Base-by-base conservation (phyloP, 2,113 vertebrate genomes). In the Protomyctophum bolini region DNA sequence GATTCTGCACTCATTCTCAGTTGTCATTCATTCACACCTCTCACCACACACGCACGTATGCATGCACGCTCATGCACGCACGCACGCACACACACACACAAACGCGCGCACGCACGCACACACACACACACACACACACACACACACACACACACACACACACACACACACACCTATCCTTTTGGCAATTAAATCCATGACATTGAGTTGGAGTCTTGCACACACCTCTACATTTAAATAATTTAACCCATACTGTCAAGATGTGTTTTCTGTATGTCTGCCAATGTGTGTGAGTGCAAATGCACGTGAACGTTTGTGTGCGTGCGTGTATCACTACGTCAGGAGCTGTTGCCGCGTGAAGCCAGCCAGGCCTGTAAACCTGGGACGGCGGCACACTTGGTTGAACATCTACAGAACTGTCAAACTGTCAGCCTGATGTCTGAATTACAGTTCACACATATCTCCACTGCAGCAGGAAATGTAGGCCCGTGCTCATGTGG, bases 391-490 rank as follows among this genome's bases (percentile, higher is more conserved):
- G 71, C 79, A 84, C 80, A 87, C 78, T 84, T 81, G 84, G 82
- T 69, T 86, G 83, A 89, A 65, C 83, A 79, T 72, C 66, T 73
- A 56, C 21, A 10, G 63, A 59, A 72, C 77, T 75, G 79, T 77
- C 80, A 77, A 75, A 72, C 83, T 86, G 83, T 88, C 88, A 83
- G 62, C 69, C 68, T 85, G 86, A 91, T 77, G 70, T 87, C 83
- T 89, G 77, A 86, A 89, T 91, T 87, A 88, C 70, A 79, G 75
- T 54, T 52, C 60, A 10, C 56, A 66, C 81, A 76, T 74, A 82
- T 79, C 82, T 86, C 84, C 64, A 80, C 62, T 49, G 33, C 33
- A 41, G 33, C 10, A 68, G 70, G 79, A 66, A 81, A 69, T 76
- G 56, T 9, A 4, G 57, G 75, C 74, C 46, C 82, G 73, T 82